A percentile compares a stretch with the other conserved stretches of the same genome.
phyloP scores from a whole-genome alignment of 92 coral and sea anemone species.

The Plumapathes pennacea region DNA sequence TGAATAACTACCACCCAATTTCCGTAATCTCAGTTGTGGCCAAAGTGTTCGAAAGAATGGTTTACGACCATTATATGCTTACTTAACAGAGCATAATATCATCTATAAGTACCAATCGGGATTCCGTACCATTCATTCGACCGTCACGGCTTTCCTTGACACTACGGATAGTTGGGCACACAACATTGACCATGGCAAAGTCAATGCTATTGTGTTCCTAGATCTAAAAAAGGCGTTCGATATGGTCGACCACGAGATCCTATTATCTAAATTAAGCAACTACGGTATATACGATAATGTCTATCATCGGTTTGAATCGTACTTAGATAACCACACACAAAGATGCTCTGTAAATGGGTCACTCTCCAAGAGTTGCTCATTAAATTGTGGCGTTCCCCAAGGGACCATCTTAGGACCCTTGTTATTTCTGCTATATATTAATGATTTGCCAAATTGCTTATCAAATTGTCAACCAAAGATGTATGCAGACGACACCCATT shows the following conservation, averaged over 20 bases:
- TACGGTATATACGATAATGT: constrained; percentile 13
- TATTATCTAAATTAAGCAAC: constrained; percentile 14
- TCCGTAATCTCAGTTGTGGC: constrained; percentile 9
- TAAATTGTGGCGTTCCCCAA: constrained; percentile 1
- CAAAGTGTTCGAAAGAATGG: constrained; percentile 4
- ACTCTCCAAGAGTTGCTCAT: constrained; percentile 2
- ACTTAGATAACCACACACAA: not conserved
- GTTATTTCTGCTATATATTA: not conserved
- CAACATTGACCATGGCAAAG: constrained; percentile 21
- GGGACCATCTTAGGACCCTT: not conserved
- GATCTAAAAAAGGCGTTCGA: constrained; percentile 10
- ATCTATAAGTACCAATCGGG: constrained; percentile 18
- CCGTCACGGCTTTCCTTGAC: constrained; percentile 22
- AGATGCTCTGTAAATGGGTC: constrained; percentile 3
- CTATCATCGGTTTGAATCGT: constrained; percentile 7
- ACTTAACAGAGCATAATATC: constrained; percentile 9
- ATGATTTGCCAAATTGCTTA: not conserved
- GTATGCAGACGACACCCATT: constrained; percentile 4
- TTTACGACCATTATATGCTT: no score
- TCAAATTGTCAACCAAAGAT: not conserved
- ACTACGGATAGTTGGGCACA: not conserved
- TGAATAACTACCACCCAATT: not conserved
- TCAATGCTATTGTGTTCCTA: constrained; percentile 4
- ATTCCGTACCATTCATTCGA: constrained; percentile 28
- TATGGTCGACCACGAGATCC: constrained; percentile 5